Percentiles rank a stretch among this genome's conserved stretches.
These are phyloP conservation scores for Sialia sialis DNA, from an alignment of 2,113 vertebrate genomes.

Conservation along the genomic window DNA sequence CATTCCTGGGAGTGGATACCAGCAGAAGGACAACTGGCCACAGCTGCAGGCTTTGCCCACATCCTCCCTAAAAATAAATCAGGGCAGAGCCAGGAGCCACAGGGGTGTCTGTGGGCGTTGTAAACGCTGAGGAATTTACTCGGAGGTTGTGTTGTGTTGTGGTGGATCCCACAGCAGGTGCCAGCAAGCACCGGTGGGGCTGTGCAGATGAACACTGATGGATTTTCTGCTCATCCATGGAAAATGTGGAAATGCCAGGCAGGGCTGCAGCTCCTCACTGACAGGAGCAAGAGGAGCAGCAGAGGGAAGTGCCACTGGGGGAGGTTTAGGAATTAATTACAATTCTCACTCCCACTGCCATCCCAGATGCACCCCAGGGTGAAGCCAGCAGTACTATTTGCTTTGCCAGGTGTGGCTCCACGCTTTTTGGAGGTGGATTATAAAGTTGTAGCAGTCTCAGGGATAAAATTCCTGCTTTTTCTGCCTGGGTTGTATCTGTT, in stretches of 20 bases:
- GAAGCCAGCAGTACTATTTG: not conserved
- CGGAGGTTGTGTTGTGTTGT: rapidly evolving
- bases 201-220: rapidly evolving
- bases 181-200: not conserved
- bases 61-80: not conserved
- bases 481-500: not conserved
- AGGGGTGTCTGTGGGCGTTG: not conserved
- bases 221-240: not conserved
- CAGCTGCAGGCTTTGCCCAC: not conserved
- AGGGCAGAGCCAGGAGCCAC: not conserved
- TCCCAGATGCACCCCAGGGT: not conserved
- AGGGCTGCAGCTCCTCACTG: not conserved
- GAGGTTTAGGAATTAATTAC: not conserved
- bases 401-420: not conserved
- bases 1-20: not conserved
- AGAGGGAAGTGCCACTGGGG: not conserved
- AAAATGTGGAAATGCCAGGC: not conserved
- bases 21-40: not conserved
- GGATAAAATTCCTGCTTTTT: not conserved
- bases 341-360: not conserved
- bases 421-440: not conserved
- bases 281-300: not conserved
- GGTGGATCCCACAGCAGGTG: not conserved
- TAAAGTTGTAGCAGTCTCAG: not conserved
- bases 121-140: rapidly evolving